phyloP scores from a whole-genome alignment of 2,113 vertebrate genomes.

The Corythornis madagascariensis region DNA sequence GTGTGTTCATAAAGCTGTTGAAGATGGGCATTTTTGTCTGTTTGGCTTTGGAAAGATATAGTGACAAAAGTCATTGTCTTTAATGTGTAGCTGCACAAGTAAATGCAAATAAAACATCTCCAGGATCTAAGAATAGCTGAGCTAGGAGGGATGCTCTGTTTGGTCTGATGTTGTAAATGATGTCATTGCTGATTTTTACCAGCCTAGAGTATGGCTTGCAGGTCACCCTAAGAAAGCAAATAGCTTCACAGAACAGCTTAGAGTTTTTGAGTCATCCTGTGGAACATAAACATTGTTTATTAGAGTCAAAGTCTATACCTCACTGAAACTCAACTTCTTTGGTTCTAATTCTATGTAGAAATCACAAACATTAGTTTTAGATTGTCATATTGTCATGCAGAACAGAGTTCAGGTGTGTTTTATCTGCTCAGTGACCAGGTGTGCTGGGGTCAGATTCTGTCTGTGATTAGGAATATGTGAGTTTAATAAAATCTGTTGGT shows the following conservation, averaged over 20 bases:
- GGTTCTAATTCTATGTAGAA: neutral
- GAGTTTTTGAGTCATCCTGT: constrained; percentile 12
- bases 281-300: neutral
- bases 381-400: neutral
- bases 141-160: neutral
- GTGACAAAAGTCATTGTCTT: neutral
- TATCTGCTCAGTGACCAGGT: neutral
- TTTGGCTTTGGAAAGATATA: neutral
- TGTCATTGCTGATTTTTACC: constrained; percentile 31
- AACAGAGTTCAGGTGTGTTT: constrained; percentile 4
- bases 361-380: constrained; percentile 3
- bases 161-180: constrained; percentile 3
- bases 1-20: neutral
- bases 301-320: constrained; percentile 3
- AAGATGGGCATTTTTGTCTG: neutral
- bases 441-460: neutral
- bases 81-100: neutral
- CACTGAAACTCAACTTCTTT: neutral
- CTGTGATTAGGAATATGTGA: neutral
- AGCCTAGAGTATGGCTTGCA: neutral
- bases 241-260: neutral
- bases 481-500: neutral
- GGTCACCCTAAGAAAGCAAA: constrained; percentile 44
- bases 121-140: neutral
- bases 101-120: neutral